Conservation (phyloP, 92 coral and sea anemone genomes). For the Palythoa caribaeorum region DNA sequence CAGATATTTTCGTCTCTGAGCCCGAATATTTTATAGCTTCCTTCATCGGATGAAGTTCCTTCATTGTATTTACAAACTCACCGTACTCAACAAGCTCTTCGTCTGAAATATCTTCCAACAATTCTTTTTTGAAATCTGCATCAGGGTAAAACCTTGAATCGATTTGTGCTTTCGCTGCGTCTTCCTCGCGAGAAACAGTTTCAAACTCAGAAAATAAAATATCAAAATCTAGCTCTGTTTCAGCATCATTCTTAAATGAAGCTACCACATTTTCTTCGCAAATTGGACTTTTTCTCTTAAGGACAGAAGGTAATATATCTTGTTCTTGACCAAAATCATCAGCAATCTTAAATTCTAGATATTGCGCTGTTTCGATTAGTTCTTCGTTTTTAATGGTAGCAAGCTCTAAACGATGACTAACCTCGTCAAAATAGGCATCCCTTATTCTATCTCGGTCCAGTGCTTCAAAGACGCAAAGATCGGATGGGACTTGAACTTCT, state of each 20-base stretch:
- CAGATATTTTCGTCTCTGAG: background rate
- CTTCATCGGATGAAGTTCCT: conserved; percentile 15
- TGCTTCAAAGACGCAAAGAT: conserved; percentile 28
- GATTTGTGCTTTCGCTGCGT: background rate
- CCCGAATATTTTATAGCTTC: background rate
- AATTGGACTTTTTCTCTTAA: background rate
- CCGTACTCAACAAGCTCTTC: conserved; percentile 56
- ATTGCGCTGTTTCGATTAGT: conserved; percentile 1
- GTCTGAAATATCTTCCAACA: conserved; percentile 66
- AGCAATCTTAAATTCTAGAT: background rate
- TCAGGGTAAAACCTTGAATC: conserved; percentile 14
- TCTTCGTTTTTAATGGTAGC: conserved; percentile 21
- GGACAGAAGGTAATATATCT: background rate
- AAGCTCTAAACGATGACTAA: conserved; percentile 24
- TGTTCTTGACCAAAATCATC: background rate
- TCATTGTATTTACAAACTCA: background rate
- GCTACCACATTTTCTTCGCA: conserved; percentile 9
- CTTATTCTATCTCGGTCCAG: conserved; percentile 27
- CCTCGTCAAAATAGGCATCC: conserved; percentile 24
- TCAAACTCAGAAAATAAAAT: conserved; percentile 20
- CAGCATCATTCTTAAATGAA: conserved; percentile 1
- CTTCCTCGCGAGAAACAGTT: background rate
- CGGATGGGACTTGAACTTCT: conserved; percentile 44
- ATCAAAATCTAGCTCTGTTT: conserved; percentile 32
- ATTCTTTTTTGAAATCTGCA: conserved; percentile 58